Evolutionary conservation across 2,797 vertebrate species (phyloP).

Genomic region (Falco berigora): DNA sequence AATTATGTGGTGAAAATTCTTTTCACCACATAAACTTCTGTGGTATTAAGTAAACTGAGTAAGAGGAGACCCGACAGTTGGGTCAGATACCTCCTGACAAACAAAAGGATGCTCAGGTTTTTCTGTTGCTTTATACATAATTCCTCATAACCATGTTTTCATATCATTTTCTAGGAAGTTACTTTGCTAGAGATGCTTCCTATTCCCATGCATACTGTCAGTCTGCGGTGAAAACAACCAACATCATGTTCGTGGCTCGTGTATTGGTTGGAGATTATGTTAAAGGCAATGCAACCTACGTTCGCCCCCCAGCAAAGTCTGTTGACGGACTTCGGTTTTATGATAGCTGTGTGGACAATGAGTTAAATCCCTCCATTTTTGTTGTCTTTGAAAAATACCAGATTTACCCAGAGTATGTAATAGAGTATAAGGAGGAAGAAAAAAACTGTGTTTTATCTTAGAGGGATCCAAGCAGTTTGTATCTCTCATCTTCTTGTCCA

Average conservation of each 20-base stretch:
- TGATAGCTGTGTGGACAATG: constrained; percentile 83
- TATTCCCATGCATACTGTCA: constrained; percentile 50
- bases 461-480: background rate
- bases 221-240: background rate
- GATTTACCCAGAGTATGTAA: constrained; percentile 86
- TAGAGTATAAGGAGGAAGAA: constrained; percentile 72
- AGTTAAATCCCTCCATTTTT: constrained; percentile 77
- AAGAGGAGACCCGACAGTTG: background rate
- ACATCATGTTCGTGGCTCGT: constrained; percentile 67
- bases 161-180: constrained; percentile 56
- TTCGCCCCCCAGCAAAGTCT: background rate
- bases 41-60: background rate
- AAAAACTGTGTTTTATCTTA: constrained; percentile 22
- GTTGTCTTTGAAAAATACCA: constrained; percentile 89
- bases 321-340: constrained; percentile 12
- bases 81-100: background rate
- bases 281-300: background rate
- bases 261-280: constrained; percentile 67
- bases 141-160: background rate
- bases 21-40: background rate
- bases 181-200: constrained; percentile 73
- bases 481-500: background rate
- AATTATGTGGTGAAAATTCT: background rate
- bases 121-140: background rate
- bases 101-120: background rate